Conservation (phyloP, 92 coral and sea anemone genomes). For the Palythoa grandis region DNA sequence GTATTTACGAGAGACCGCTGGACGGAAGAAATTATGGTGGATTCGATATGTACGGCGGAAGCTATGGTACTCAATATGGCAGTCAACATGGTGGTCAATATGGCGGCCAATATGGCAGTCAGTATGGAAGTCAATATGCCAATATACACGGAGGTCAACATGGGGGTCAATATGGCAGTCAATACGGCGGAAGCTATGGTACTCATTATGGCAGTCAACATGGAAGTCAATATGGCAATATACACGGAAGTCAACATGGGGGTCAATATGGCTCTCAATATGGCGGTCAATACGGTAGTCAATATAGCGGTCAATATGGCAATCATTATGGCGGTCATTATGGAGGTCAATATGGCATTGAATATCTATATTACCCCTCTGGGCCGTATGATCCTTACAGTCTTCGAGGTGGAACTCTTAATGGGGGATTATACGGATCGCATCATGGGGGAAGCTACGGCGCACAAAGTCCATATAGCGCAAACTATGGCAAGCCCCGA, state of each 20-base stretch:
- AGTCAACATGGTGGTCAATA: neutral
- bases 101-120: neutral
- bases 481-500: neutral
- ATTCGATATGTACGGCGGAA: neutral
- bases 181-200: neutral
- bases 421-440: neutral
- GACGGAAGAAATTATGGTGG: constrained; percentile 2
- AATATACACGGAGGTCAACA: neutral
- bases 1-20: constrained; percentile 19
- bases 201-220: neutral
- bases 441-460: constrained; percentile 14
- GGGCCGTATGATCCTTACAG: constrained; percentile 26
- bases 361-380: neutral
- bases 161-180: neutral
- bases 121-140: neutral
- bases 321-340: neutral
- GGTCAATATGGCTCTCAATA: neutral
- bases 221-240: neutral
- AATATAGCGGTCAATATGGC: neutral
- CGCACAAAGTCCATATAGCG: neutral
- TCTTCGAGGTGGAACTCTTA: neutral
- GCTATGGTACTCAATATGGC: neutral
- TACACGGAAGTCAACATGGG: neutral
- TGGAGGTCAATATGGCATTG: neutral
- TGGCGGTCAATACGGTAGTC: too few species aligned